phyloP scores from a whole-genome alignment of 2,797 vertebrate species.

The Ciconia nigra region DNA sequence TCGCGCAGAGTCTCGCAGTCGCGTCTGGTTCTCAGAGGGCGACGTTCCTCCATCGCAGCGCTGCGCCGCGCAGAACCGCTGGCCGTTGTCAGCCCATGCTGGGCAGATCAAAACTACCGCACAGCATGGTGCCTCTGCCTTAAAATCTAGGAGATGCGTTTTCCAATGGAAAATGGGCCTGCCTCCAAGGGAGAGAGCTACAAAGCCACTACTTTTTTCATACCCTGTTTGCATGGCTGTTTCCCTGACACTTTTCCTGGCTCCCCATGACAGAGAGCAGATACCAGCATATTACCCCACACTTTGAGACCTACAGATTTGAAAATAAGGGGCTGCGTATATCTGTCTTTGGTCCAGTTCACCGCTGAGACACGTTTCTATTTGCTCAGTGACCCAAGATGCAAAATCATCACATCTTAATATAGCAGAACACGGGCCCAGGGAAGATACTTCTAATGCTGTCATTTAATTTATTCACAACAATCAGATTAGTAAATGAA shows the following conservation, averaged over 20 bases:
- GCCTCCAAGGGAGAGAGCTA: not conserved
- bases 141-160: not conserved
- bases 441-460: not conserved
- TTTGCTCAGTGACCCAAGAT: not conserved
- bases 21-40: accelerated
- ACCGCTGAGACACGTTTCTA: not conserved
- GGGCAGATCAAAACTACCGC: not conserved
- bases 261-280: not conserved
- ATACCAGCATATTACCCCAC: not conserved
- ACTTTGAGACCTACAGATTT: not conserved
- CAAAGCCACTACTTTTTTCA: not conserved
- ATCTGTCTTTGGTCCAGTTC: not conserved
- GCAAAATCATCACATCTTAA: not conserved
- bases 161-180: not conserved
- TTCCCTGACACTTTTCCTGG: not conserved
- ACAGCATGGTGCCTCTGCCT: not conserved
- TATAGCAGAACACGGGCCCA: not conserved
- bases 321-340: not conserved
- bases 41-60: accelerated
- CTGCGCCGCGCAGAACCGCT: accelerated
- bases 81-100: accelerated
- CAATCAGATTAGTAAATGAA: not conserved
- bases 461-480: not conserved
- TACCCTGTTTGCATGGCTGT: accelerated
- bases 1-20: accelerated